phyloP scores from a whole-genome alignment of 92 coral and sea anemone genomes.

The Parazoanthus darwini region DNA sequence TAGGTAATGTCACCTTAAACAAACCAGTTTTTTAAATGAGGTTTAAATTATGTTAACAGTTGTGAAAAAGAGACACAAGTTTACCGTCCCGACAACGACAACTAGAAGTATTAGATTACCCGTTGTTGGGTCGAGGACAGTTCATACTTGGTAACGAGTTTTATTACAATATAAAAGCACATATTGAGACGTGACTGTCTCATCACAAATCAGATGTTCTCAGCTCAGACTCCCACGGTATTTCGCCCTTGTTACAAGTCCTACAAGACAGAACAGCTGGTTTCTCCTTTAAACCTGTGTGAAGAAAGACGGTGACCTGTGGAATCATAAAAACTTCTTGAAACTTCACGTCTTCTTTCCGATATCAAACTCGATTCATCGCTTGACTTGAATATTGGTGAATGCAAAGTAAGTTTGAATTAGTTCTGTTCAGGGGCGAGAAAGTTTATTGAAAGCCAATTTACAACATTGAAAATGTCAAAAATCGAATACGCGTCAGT shows the following conservation, averaged over 20 bases:
- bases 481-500: background rate
- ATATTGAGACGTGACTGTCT: background rate
- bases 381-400: background rate
- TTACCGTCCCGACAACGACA: background rate
- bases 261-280: background rate
- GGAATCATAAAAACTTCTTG: background rate
- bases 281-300: background rate
- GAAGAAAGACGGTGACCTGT: background rate
- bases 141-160: background rate
- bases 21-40: background rate
- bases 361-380: background rate
- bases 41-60: slow-evolving; percentile 6
- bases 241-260: background rate
- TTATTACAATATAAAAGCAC: background rate
- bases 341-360: background rate
- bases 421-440: background rate
- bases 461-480: background rate
- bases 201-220: background rate
- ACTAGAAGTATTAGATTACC: background rate
- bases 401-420: background rate
- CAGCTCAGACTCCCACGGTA: background rate
- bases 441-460: no score
- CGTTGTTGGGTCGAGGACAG: slow-evolving; percentile 23
- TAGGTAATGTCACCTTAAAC: background rate
- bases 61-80: background rate